Conservation (phyloP, 2,113 vertebrate genomes). For the Burhinus oedicnemus region DNA sequence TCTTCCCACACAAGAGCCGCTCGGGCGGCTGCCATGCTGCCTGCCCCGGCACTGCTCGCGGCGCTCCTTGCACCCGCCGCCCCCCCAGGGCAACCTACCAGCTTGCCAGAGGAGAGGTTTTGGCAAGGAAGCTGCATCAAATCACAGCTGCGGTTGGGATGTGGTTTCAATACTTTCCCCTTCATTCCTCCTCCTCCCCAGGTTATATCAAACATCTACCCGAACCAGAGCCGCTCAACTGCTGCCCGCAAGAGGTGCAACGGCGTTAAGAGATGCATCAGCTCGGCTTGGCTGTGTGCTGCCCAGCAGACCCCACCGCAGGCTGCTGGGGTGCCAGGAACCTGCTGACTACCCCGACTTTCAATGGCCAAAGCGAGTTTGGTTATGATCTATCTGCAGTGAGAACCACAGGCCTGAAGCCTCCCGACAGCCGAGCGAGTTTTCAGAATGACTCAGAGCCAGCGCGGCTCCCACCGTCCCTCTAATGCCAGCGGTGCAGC, state of each 20-base stretch:
- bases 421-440: rapidly evolving
- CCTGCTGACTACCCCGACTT: neutral
- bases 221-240: neutral
- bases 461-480: neutral
- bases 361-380: neutral
- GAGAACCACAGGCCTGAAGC: neutral
- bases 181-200: slow-evolving; percentile 58
- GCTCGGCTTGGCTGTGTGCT: rapidly evolving
- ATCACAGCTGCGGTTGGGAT: slow-evolving; percentile 70
- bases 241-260: neutral
- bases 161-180: slow-evolving; percentile 69
- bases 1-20: neutral
- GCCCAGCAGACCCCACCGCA: neutral
- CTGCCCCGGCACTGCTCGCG: neutral
- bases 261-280: rapidly evolving
- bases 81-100: neutral
- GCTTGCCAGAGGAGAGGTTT: slow-evolving; percentile 57
- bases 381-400: neutral
- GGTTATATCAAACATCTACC: slow-evolving; percentile 23
- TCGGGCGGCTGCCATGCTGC: neutral
- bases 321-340: neutral
- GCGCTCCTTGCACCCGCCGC: neutral
- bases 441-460: slow-evolving; percentile 45
- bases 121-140: slow-evolving; percentile 63
- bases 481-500: neutral